phyloP scores from a whole-genome alignment of 2,888 invertebrate species.

The Mythimna loreyi region DNA sequence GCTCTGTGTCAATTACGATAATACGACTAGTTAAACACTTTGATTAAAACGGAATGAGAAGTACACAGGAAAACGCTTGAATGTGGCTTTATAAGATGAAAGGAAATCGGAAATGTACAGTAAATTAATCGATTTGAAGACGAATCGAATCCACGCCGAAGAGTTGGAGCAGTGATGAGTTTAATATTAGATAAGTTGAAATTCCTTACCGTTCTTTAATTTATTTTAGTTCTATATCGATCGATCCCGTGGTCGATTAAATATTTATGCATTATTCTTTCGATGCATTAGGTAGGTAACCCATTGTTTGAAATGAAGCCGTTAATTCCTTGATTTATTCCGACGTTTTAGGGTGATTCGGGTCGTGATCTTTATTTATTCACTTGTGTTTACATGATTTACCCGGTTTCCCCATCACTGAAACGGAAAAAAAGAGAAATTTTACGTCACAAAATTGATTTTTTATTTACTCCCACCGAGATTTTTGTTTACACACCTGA shows the following conservation, averaged over 20 bases:
- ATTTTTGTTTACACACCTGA: slow-evolving; percentile 26
- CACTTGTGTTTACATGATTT: slow-evolving; percentile 60
- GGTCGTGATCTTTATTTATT: slow-evolving; percentile 66
- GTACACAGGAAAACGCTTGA: slow-evolving; percentile 6
- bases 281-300: slow-evolving; percentile 48
- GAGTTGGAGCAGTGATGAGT: slow-evolving; percentile 23
- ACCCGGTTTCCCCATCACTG: slow-evolving; percentile 45
- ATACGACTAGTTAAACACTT: slow-evolving; percentile 5
- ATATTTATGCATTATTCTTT: slow-evolving; percentile 32
- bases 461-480: slow-evolving; percentile 22
- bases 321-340: slow-evolving; percentile 57
- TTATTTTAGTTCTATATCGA: slow-evolving; percentile 19
- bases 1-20: slow-evolving; percentile 10
- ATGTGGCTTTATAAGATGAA: slow-evolving; percentile 22
- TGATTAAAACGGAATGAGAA: slow-evolving; percentile 24
- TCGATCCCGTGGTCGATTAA: slow-evolving; percentile 15
- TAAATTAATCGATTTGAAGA: slow-evolving; percentile 35
- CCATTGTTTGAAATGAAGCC: slow-evolving; percentile 41
- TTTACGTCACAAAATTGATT: slow-evolving; percentile 35
- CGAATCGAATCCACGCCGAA: slow-evolving; percentile 25
- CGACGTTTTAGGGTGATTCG: slow-evolving; percentile 52
- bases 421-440: slow-evolving; percentile 50
- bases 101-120: slow-evolving; percentile 28
- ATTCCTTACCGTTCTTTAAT: slow-evolving; percentile 1
- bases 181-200: slow-evolving; percentile 24